phyloP scores from a whole-genome alignment of 2,888 invertebrate species.

The Lycia hirtaria region DNA sequence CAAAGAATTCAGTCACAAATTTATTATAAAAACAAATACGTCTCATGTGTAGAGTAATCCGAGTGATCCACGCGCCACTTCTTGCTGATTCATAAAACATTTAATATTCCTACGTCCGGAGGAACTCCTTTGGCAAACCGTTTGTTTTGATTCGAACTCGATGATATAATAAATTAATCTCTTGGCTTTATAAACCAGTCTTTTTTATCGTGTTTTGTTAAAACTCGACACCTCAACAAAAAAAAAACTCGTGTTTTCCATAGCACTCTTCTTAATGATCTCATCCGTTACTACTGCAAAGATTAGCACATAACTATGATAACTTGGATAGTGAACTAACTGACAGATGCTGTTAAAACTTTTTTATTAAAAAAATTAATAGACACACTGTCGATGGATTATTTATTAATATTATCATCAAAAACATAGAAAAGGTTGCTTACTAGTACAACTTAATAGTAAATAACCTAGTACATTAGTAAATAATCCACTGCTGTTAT shows the following conservation, averaged over 20 bases:
- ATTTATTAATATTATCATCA: too few species aligned
- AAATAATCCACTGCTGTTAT: too few species aligned
- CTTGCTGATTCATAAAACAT: conserved; percentile 2
- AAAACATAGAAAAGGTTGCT: too few species aligned
- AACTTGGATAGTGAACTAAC: neutral
- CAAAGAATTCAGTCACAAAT: too few species aligned
- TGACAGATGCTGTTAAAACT: neutral
- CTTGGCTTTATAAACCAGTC: neutral
- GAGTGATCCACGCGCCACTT: neutral
- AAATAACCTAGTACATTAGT: too few species aligned
- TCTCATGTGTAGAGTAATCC: too few species aligned
- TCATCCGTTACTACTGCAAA: conserved; percentile 3
- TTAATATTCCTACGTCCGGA: conserved; percentile 1
- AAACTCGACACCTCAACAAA: neutral
- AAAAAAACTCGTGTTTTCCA: neutral
- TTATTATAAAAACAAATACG: too few species aligned
- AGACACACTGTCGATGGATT: too few species aligned
- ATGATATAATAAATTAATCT: conserved; percentile 1
- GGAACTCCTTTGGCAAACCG: conserved; percentile 6
- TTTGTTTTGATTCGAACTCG: conserved; percentile 3
- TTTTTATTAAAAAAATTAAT: too few species aligned
- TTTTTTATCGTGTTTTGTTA: neutral
- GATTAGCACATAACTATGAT: neutral
- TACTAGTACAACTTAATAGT: too few species aligned
- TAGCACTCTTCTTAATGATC: neutral